Conservation (phyloP, 2,797 vertebrate genomes). For the Stomatorhinus walkeri region DNA sequence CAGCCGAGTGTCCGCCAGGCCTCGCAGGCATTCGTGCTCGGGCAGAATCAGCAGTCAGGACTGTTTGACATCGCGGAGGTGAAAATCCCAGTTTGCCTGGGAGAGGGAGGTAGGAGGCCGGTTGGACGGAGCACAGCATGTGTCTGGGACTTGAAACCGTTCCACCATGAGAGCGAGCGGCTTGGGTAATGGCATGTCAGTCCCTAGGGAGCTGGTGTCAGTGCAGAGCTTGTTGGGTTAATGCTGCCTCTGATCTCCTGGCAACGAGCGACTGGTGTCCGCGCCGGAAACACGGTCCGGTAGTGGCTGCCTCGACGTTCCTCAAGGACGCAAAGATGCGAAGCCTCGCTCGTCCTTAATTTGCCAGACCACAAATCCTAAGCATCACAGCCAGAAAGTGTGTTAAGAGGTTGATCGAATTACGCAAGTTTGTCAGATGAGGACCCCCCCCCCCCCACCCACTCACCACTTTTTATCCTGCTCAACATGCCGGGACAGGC, state of each 20-base stretch:
- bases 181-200: background rate
- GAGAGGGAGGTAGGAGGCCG: background rate
- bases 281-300: background rate
- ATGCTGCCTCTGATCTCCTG: background rate
- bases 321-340: background rate
- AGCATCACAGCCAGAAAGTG: background rate
- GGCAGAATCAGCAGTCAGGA: background rate
- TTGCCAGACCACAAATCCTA: background rate
- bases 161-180: background rate
- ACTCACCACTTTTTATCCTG: slow-evolving; percentile 33
- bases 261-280: background rate
- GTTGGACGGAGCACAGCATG: background rate
- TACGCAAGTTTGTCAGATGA: slow-evolving; percentile 1
- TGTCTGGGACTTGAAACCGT: background rate
- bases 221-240: background rate
- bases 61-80: background rate
- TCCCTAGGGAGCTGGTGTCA: background rate
- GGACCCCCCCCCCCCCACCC: background rate
- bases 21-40: background rate
- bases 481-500: slow-evolving; percentile 31
- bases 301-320: background rate
- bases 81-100: background rate
- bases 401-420: background rate
- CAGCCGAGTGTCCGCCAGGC: background rate
- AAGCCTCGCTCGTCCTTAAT: background rate